Percentiles rank a stretch among this genome's conserved stretches.
Evolutionary conservation across 1,140 invertebrate species (phyloP).

Genomic region (Drosophila parabipectinata): DNA sequence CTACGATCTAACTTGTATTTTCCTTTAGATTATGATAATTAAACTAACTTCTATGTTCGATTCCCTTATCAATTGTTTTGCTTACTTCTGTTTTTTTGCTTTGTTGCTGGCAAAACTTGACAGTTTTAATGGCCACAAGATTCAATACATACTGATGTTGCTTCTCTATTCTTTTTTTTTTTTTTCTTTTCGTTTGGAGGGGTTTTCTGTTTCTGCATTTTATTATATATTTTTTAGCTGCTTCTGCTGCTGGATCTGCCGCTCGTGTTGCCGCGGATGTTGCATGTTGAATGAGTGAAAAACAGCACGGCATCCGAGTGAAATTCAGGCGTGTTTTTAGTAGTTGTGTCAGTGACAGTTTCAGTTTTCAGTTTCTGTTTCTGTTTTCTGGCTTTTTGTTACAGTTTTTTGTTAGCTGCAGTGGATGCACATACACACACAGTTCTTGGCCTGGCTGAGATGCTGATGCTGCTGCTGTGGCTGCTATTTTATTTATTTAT

Average conservation of each 20-base stretch:
- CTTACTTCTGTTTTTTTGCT: slow-evolving; percentile 48
- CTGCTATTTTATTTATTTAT: slow-evolving; percentile 1
- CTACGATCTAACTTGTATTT: slow-evolving; percentile 44
- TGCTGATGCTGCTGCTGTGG: slow-evolving; percentile 34
- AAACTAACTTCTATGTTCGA: slow-evolving; percentile 67
- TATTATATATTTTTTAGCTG: slow-evolving; percentile 17
- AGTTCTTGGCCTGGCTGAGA: slow-evolving; percentile 26
- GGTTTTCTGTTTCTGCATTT: slow-evolving; percentile 9
- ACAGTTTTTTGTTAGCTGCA: slow-evolving; percentile 33
- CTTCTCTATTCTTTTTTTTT: slow-evolving; percentile 19
- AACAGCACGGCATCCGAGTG: slow-evolving; percentile 10
- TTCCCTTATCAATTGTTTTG: slow-evolving; percentile 55
- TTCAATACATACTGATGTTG: slow-evolving; percentile 62
- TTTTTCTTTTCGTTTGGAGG: slow-evolving; percentile 19
- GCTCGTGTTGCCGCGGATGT: slow-evolving; percentile 29
- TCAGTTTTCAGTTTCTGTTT: slow-evolving; percentile 15
- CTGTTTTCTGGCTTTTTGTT: slow-evolving; percentile 36
- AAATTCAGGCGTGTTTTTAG: slow-evolving; percentile 34
- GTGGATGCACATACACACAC: slow-evolving; percentile 25
- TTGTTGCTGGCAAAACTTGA: slow-evolving; percentile 61
- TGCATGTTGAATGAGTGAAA: slow-evolving; percentile 28
- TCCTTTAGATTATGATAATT: slow-evolving; percentile 46
- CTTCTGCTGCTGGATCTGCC: slow-evolving; percentile 25
- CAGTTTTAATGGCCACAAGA: slow-evolving; percentile 73
- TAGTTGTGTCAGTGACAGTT: slow-evolving; percentile 43